Percentiles rank a stretch among this genome's conserved stretches.
Conservation (phyloP, 2,888 invertebrate genomes). For the Erpobdella octoculata region DNA sequence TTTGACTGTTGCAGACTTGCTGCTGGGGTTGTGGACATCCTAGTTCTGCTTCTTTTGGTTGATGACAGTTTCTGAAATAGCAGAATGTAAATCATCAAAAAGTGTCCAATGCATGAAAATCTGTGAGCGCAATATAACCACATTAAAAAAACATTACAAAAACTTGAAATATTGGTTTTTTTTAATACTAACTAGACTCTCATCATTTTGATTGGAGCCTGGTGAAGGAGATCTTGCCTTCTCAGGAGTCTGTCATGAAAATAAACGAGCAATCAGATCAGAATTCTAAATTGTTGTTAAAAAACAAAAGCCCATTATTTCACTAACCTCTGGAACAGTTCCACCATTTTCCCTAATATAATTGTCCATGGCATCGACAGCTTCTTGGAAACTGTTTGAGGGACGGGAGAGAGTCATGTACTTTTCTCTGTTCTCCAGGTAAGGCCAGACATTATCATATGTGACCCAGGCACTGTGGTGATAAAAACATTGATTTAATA, state of each 20-base stretch:
- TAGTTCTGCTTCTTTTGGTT: too few relatives aligned
- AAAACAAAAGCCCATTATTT: too few relatives aligned
- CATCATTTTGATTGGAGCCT: neutral
- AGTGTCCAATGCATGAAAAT: too few relatives aligned
- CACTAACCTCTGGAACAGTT: slow-evolving; percentile 17
- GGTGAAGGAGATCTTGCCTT: neutral
- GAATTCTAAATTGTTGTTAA: too few relatives aligned
- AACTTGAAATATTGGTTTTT: neutral
- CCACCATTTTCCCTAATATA: slow-evolving; percentile 22
- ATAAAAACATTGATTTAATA: neutral
- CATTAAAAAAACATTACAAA: too few relatives aligned
- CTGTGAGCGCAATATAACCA: too few relatives aligned
- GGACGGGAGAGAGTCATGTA: slow-evolving; percentile 15
- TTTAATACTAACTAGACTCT: neutral
- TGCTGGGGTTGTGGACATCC: neutral
- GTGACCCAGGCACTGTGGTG: slow-evolving; percentile 17
- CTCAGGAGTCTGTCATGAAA: slow-evolving; percentile 9
- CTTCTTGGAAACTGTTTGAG: slow-evolving; percentile 19
- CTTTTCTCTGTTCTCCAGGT: slow-evolving; percentile 25
- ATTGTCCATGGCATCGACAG: slow-evolving; percentile 25
- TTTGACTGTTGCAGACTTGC: neutral
- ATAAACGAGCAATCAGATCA: too few relatives aligned
- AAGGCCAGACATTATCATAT: slow-evolving; percentile 24
- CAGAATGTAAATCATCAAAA: too few relatives aligned
- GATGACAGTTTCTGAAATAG: too few relatives aligned